A percentile compares a stretch with the other conserved stretches of the same genome.
Evolutionary conservation across 2,113 vertebrate species (phyloP).

Genomic region (Petrocephalus zakoni): DNA sequence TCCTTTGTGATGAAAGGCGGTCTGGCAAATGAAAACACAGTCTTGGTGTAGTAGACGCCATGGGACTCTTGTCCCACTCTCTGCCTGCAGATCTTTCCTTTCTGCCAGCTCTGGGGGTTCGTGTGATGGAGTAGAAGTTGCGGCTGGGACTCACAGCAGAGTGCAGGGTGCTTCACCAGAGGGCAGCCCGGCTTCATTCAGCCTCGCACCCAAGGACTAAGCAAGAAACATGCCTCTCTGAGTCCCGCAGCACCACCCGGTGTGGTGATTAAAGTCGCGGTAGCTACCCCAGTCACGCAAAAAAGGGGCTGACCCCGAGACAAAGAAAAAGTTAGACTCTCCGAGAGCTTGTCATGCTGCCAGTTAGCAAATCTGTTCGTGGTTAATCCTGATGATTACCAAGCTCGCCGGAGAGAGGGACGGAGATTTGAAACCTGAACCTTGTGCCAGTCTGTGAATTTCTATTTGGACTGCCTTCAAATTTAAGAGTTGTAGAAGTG

Average conservation of each 20-base stretch:
- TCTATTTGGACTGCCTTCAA: not conserved
- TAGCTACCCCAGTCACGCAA: not conserved
- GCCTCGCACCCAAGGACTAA: not conserved
- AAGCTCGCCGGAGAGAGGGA: slow-evolving; percentile 5
- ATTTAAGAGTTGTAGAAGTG: slow-evolving; percentile 5
- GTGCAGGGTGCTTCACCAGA: not conserved
- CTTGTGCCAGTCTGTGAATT: not conserved
- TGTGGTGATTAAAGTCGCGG: not conserved
- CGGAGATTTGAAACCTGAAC: slow-evolving; percentile 1
- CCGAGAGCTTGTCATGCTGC: not conserved
- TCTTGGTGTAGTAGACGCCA: not conserved
- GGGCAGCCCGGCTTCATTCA: not conserved
- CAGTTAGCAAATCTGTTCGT: slow-evolving; percentile 18
- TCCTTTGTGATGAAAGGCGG: not conserved
- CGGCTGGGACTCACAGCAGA: not conserved
- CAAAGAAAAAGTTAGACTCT: slow-evolving; percentile 5
- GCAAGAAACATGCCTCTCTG: not conserved
- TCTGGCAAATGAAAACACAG: not conserved
- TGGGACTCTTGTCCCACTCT: not conserved
- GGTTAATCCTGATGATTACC: slow-evolving; percentile 8
- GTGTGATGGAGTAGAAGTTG: not conserved
- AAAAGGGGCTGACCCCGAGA: not conserved
- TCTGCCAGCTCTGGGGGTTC: not conserved
- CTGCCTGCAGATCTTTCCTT: not conserved
- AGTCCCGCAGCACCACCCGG: not conserved